These are phyloP conservation scores for Gymnocheta viridis DNA, from an alignment of 2,888 invertebrate species.

Conservation along the genomic window DNA sequence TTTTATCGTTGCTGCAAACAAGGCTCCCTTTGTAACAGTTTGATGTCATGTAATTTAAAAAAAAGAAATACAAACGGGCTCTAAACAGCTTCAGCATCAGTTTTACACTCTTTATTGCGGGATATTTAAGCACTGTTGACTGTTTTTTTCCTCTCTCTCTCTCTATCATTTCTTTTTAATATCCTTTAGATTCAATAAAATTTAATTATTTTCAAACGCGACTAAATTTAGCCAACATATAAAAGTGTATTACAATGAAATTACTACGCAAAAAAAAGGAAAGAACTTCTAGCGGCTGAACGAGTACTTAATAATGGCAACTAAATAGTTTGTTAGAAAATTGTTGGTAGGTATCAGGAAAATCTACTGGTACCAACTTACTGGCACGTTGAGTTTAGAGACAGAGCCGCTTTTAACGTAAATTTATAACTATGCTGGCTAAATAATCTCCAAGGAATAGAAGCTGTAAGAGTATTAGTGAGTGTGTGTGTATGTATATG, in stretches of 20 bases:
- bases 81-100: conserved; percentile 4
- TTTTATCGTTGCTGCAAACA: conserved; percentile 17
- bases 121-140: conserved; percentile 19
- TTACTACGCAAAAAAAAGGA: neutral
- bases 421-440: conserved; percentile 64
- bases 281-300: neutral
- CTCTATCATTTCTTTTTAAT: conserved; percentile 40
- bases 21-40: neutral
- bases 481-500: neutral
- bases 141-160: neutral
- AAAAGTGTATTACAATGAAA: conserved; percentile 35
- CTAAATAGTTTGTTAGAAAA: neutral
- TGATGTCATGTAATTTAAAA: neutral
- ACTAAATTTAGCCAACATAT: conserved; percentile 34
- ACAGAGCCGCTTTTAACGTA: conserved; percentile 53
- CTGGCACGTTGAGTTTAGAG: conserved; percentile 1
- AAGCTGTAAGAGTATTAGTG: neutral
- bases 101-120: conserved; percentile 45
- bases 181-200: conserved; percentile 69
- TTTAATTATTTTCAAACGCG: conserved; percentile 68
- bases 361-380: conserved; percentile 9
- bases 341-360: neutral
- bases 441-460: conserved; percentile 43
- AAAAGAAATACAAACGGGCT: neutral
- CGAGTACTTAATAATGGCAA: conserved; percentile 25